Evolutionary conservation across 2,888 invertebrate genomes (phyloP).

Genomic region (Drosophila sordidapex): DNA sequence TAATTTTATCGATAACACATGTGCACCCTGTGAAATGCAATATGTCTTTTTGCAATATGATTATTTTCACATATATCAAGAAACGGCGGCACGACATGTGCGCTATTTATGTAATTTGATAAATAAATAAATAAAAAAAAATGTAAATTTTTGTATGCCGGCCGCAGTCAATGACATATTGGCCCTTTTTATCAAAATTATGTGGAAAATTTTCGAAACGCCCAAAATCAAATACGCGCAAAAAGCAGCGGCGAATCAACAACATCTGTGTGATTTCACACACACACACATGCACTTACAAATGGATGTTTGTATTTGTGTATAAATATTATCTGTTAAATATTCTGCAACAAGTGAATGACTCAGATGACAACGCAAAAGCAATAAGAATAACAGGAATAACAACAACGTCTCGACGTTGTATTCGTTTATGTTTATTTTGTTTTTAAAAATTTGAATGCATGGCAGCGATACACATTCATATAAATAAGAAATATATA

Average conservation of each 20-base stretch:
- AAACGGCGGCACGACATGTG: constrained; percentile 17
- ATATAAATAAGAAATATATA: constrained; percentile 8
- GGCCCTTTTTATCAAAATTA: constrained; percentile 53
- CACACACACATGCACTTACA: constrained; percentile 22
- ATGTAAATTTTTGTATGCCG: background rate
- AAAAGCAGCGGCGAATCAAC: constrained; percentile 23
- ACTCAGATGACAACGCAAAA: constrained; percentile 63
- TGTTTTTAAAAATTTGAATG: constrained; percentile 53
- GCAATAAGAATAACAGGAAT: constrained; percentile 64
- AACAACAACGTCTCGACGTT: constrained; percentile 36
- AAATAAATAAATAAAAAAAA: background rate
- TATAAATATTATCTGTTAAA: constrained; percentile 66
- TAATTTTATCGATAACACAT: constrained; percentile 56
- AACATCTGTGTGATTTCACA: constrained; percentile 31
- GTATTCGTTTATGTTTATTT: constrained; percentile 51
- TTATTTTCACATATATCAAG: constrained; percentile 15
- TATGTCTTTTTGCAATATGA: constrained; percentile 43
- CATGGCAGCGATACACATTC: constrained; percentile 21
- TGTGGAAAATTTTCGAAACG: constrained; percentile 50
- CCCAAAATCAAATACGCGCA: constrained; percentile 31
- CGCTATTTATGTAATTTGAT: constrained; percentile 24
- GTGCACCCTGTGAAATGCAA: constrained; percentile 35
- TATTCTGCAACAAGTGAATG: constrained; percentile 79
- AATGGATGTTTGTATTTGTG: constrained; percentile 22
- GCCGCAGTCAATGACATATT: constrained; percentile 58